Conservation (phyloP, 2,113 vertebrate genomes). For the Alethe castanea region DNA sequence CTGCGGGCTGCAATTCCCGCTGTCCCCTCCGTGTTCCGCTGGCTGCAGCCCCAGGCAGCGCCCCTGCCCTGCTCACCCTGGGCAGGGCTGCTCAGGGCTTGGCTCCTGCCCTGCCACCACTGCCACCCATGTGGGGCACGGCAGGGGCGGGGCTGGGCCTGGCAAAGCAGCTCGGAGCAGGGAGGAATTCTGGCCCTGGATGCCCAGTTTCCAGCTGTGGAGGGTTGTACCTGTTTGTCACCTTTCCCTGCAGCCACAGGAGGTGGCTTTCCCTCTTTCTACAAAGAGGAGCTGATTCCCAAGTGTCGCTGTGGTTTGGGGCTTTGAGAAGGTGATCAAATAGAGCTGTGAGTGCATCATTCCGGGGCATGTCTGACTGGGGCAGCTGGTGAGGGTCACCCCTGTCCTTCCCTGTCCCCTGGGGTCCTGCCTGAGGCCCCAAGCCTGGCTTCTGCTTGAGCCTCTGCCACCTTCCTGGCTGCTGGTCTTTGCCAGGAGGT, state of each 20-base stretch:
- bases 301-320: fast-evolving
- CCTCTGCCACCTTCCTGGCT: not conserved
- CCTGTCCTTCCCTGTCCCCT: not conserved
- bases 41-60: not conserved
- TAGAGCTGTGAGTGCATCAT: not conserved
- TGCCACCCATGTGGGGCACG: fast-evolving
- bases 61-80: fast-evolving
- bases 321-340: not conserved
- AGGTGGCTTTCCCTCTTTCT: not conserved
- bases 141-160: fast-evolving
- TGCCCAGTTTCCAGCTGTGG: fast-evolving
- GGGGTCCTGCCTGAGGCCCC: not conserved
- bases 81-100: not conserved
- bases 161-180: not conserved
- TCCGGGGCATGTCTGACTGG: not conserved
- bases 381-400: not conserved
- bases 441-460: not conserved
- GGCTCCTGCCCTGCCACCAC: not conserved
- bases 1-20: fast-evolving
- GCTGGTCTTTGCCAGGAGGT: not conserved
- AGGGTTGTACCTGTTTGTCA: no score
- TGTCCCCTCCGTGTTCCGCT: not conserved
- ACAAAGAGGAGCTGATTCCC: not conserved
- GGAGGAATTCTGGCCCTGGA: not conserved
- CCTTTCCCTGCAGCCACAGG: not conserved